Evolutionary conservation across 2,888 invertebrate species (phyloP).

Genomic region (Meandrusa payeni): DNA sequence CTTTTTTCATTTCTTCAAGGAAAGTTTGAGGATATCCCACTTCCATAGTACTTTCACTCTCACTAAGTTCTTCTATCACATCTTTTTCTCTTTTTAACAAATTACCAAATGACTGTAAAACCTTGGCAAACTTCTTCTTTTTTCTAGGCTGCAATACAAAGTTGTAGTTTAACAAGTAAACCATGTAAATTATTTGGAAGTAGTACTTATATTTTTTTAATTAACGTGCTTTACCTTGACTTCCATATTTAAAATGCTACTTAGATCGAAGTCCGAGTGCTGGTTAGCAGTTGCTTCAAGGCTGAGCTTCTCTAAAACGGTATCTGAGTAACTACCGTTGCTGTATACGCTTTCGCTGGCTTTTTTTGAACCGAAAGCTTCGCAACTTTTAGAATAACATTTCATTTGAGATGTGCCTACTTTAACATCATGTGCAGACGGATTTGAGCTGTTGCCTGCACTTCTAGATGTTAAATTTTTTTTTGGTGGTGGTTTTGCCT

Average conservation of each 20-base stretch:
- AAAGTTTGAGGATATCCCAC: too few relatives aligned
- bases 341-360: constrained; percentile 40
- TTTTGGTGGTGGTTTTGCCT: constrained; percentile 19
- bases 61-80: constrained; percentile 52
- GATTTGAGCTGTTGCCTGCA: constrained; percentile 45
- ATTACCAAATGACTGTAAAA: constrained; percentile 46
- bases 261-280: constrained; percentile 46
- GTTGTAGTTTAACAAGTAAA: not conserved
- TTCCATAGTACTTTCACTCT: constrained; percentile 49
- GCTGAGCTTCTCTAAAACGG: constrained; percentile 55
- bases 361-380: constrained; percentile 55
- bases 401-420: constrained; percentile 56
- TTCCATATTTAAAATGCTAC: constrained; percentile 28
- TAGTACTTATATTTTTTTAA: not conserved
- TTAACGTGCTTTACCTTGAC: constrained; percentile 39
- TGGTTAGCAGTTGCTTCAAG: constrained; percentile 44
- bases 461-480: constrained; percentile 48
- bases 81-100: constrained; percentile 55
- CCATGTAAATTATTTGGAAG: not conserved
- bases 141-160: constrained; percentile 44
- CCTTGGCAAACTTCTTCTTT: constrained; percentile 46
- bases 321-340: constrained; percentile 60
- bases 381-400: constrained; percentile 66
- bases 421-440: constrained; percentile 52
- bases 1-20: too few relatives aligned